Evolutionary conservation across 92 coral and sea anemone species (phyloP).

Genomic region (Anthopleura xanthogrammica): DNA sequence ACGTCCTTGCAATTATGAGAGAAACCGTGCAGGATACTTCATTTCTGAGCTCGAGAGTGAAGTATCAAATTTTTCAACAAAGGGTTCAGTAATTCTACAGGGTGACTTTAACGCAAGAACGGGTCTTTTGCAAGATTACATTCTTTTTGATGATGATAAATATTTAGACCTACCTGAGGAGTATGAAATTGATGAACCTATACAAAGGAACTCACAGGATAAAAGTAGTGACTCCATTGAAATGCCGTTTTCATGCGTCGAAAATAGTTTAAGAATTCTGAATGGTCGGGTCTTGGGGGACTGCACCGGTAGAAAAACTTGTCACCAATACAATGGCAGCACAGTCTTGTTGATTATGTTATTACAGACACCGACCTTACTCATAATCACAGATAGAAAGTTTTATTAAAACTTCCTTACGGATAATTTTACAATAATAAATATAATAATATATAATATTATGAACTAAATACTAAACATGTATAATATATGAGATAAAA

Average conservation of each 20-base stretch:
- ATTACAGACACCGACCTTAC: background rate
- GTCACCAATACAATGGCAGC: constrained; percentile 26
- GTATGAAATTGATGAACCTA: background rate
- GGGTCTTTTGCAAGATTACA: background rate
- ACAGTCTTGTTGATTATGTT: constrained; percentile 22
- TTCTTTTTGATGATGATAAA: background rate
- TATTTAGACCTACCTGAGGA: background rate
- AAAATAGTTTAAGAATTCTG: constrained; percentile 8
- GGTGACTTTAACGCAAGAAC: constrained; percentile 19
- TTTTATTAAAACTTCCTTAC: too few relatives aligned
- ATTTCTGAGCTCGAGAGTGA: constrained; percentile 3
- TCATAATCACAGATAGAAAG: too few relatives aligned
- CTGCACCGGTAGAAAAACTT: constrained; percentile 16
- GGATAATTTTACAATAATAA: too few relatives aligned
- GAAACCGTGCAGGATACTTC: background rate
- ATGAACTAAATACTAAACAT: too few relatives aligned
- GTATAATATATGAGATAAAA: too few relatives aligned
- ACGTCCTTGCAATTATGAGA: constrained; percentile 10
- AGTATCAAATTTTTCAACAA: constrained; percentile 3
- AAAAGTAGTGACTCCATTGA: background rate
- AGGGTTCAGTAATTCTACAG: background rate
- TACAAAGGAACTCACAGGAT: background rate
- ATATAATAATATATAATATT: too few relatives aligned
- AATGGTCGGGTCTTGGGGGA: constrained; percentile 24
- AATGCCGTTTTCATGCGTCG: background rate